Evolutionary conservation across 2,797 vertebrate genomes (phyloP).

Genomic region (Momotus momota): DNA sequence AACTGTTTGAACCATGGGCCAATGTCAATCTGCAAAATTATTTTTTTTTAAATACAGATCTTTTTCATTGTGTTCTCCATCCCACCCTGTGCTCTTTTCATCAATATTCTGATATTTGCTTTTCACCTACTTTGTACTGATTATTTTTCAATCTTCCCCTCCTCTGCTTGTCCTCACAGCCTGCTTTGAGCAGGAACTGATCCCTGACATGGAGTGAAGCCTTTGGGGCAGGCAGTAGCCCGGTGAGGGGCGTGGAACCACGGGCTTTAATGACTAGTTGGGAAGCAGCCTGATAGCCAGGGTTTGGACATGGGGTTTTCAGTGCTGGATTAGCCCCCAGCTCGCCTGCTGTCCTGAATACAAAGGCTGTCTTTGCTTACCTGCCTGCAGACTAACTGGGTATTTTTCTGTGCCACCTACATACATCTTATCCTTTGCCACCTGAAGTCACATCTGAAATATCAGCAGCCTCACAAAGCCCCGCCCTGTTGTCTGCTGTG

Average conservation of each 20-base stretch:
- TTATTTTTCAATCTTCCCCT: background rate
- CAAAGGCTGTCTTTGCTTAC: background rate
- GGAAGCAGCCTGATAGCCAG: fast-evolving
- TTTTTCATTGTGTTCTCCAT: background rate
- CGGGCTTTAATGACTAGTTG: background rate
- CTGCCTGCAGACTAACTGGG: background rate
- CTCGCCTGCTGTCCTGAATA: fast-evolving
- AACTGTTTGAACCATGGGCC: background rate
- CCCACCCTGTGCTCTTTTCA: fast-evolving
- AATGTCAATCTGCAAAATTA: background rate
- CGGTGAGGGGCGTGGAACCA: fast-evolving
- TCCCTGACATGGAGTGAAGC: fast-evolving
- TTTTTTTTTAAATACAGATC: background rate
- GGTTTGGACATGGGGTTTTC: fast-evolving
- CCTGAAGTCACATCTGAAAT: background rate
- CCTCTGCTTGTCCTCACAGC: background rate
- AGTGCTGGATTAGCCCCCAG: background rate
- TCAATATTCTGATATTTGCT: background rate
- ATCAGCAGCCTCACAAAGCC: background rate
- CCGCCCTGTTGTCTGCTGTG: background rate
- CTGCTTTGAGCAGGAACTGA: background rate
- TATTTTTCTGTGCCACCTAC: background rate
- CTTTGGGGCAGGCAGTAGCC: background rate
- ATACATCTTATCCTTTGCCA: background rate
- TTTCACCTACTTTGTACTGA: background rate